Conservation (phyloP, 2,888 invertebrate genomes). For the Corythucha ciliata region DNA sequence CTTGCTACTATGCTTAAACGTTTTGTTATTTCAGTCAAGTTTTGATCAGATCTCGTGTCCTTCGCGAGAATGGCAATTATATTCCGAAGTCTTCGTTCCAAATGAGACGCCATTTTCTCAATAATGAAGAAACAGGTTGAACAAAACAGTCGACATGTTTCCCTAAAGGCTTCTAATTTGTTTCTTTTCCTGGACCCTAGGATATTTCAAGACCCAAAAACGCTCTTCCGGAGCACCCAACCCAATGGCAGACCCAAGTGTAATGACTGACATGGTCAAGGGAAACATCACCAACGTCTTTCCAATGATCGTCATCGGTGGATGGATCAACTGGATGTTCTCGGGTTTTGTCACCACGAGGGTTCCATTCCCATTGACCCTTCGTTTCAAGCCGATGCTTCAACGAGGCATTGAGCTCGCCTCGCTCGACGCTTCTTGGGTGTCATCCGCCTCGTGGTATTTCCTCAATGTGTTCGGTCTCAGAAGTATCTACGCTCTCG, state of each 20-base stretch:
- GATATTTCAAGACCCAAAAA: slow-evolving; percentile 86
- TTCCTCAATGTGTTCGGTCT: slow-evolving; percentile 98
- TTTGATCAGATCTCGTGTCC: slow-evolving; percentile 79
- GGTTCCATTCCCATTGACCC: slow-evolving; percentile 95
- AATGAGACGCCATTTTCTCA: slow-evolving; percentile 89
- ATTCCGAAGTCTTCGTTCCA: slow-evolving; percentile 83
- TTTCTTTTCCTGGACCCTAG: slow-evolving; percentile 35
- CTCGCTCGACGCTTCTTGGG: slow-evolving; percentile 97
- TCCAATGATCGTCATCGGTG: slow-evolving; percentile 98
- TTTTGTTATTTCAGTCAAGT: slow-evolving; percentile 56
- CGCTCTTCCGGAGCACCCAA: slow-evolving; percentile 75
- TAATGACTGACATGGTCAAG: slow-evolving; percentile 99
- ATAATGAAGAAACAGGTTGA: slow-evolving; percentile 81
- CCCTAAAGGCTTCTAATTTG: neutral
- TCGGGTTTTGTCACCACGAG: slow-evolving; percentile 99
- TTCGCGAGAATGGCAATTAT: slow-evolving; percentile 96
- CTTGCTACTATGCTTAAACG: neutral
- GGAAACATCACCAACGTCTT: slow-evolving; percentile 97
- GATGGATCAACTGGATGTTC: slow-evolving; percentile 99
- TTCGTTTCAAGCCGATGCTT: slow-evolving; percentile 98
- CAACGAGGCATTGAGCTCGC: slow-evolving; percentile 94
- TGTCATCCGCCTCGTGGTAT: slow-evolving; percentile 99
- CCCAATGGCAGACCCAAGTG: slow-evolving; percentile 91
- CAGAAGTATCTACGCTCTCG: slow-evolving; percentile 91
- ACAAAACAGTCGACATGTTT: too few relatives aligned